Conservation (phyloP, 1,140 invertebrate species). For the Gyrodactylus bullatarudis region DNA sequence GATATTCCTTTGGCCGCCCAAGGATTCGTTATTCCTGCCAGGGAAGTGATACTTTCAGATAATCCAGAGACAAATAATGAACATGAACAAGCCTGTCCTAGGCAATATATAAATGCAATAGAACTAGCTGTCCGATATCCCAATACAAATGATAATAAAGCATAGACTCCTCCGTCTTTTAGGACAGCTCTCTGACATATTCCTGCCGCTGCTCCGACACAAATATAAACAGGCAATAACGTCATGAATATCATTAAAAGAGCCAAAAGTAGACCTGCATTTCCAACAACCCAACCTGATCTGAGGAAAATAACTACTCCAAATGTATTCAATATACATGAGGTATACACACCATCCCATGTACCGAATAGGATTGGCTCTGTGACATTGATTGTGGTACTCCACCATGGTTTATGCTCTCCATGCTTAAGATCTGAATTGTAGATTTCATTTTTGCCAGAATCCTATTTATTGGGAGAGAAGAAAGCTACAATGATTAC, state of each 20-base stretch:
- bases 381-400: slow-evolving; percentile 15
- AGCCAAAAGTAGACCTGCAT: slow-evolving; percentile 55
- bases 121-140: slow-evolving; percentile 61
- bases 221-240: slow-evolving; percentile 50
- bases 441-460: neutral
- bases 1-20: slow-evolving; percentile 39
- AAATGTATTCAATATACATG: slow-evolving; percentile 58
- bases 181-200: slow-evolving; percentile 71
- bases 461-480: neutral
- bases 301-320: slow-evolving; percentile 76
- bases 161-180: slow-evolving; percentile 62
- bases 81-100: slow-evolving; percentile 32
- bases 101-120: slow-evolving; percentile 61
- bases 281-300: slow-evolving; percentile 77
- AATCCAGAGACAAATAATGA: slow-evolving; percentile 1
- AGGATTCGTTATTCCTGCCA: slow-evolving; percentile 2
- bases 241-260: slow-evolving; percentile 52
- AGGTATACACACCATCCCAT: slow-evolving; percentile 78
- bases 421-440: neutral
- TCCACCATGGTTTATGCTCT: slow-evolving; percentile 15
- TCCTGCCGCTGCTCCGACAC: slow-evolving; percentile 61
- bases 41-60: neutral
- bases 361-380: slow-evolving; percentile 61
- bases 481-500: neutral
- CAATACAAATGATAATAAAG: slow-evolving; percentile 58